Percentiles rank a stretch among this genome's conserved stretches.
phyloP scores from a whole-genome alignment of 2,797 vertebrate genomes.

The Etheostoma nigrum region DNA sequence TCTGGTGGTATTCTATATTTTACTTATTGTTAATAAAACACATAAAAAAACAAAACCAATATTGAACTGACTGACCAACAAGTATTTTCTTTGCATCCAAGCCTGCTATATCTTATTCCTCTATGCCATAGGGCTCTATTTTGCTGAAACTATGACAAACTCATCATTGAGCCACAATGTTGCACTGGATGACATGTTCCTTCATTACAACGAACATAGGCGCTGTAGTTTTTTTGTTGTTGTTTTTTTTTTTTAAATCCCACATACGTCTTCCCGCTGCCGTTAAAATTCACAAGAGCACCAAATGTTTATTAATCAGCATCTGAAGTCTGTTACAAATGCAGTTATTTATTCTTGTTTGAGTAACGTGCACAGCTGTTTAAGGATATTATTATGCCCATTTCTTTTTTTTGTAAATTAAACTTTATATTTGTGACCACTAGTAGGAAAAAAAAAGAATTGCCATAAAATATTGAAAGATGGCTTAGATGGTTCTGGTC shows the following conservation, averaged over 20 bases:
- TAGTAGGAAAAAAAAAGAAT: too few relatives aligned
- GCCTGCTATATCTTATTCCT: background rate
- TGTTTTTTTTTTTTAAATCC: too few relatives aligned
- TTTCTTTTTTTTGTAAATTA: background rate
- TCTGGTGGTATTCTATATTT: too few relatives aligned
- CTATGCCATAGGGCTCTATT: background rate
- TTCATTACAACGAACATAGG: background rate
- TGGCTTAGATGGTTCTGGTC: too few relatives aligned
- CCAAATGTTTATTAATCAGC: background rate
- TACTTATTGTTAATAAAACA: too few relatives aligned
- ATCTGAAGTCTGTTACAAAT: background rate
- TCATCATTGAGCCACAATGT: background rate
- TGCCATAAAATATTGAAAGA: too few relatives aligned
- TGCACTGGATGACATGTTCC: conserved; percentile 4
- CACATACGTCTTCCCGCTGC: background rate
- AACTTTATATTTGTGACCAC: background rate
- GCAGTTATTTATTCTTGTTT: background rate
- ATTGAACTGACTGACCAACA: too few relatives aligned
- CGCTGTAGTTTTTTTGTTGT: background rate
- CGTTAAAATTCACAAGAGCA: background rate
- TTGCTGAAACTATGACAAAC: background rate
- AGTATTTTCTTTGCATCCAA: too few relatives aligned
- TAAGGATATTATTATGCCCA: too few relatives aligned
- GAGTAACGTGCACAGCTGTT: background rate
- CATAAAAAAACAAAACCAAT: too few relatives aligned